Evolutionary conservation across 2,113 vertebrate species (phyloP).

Genomic region (Ariopsis seemanni): DNA sequence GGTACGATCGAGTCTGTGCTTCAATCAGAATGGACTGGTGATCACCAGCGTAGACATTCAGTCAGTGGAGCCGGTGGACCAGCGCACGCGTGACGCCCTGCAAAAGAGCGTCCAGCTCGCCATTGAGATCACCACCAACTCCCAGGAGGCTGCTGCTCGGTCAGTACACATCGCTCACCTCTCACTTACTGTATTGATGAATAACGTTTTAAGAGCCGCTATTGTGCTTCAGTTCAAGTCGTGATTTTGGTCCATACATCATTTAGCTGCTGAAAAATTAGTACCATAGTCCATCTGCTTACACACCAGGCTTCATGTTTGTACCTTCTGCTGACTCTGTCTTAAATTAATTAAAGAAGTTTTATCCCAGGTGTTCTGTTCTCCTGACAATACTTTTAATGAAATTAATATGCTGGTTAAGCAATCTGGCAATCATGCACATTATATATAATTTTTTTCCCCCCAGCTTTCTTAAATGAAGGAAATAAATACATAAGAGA

Average conservation of each 20-base stretch:
- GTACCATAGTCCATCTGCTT: not conserved
- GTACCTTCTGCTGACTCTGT: not conserved
- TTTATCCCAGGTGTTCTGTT: not conserved
- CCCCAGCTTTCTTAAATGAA: too few relatives aligned
- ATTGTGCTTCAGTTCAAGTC: not conserved
- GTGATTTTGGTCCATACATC: not conserved
- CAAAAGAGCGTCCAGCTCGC: slow-evolving; percentile 90
- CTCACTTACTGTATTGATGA: not conserved
- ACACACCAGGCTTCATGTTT: not conserved
- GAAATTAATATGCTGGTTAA: not conserved
- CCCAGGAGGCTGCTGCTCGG: slow-evolving; percentile 87
- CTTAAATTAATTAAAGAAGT: not conserved
- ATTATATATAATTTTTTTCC: too few relatives aligned
- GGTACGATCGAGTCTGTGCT: slow-evolving; percentile 70
- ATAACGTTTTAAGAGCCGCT: not conserved
- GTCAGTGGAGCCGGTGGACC: slow-evolving; percentile 88
- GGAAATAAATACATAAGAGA: not conserved
- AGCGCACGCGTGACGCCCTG: slow-evolving; percentile 83
- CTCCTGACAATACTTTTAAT: slow-evolving; percentile 4
- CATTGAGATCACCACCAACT: slow-evolving; percentile 93
- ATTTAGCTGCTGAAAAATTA: not conserved
- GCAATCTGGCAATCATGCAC: not conserved
- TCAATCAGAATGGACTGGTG: slow-evolving; percentile 81
- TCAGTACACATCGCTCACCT: slow-evolving; percentile 54
- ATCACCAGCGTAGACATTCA: slow-evolving; percentile 91